A percentile compares a stretch with the other conserved stretches of the same genome.
Conservation (phyloP, 2,113 vertebrate species). For the Osmerus eperlanus region DNA sequence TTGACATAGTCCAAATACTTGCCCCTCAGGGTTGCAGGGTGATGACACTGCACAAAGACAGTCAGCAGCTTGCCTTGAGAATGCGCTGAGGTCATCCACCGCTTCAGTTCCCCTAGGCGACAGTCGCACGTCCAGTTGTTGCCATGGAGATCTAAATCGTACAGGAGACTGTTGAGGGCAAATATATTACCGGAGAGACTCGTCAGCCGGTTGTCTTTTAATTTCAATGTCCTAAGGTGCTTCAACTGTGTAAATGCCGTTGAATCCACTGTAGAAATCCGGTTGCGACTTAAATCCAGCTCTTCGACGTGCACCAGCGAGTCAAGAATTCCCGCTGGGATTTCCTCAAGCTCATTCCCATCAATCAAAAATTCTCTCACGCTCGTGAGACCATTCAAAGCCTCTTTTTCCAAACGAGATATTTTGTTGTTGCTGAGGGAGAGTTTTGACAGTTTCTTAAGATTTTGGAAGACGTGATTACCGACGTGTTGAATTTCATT, state of each 20-base stretch:
- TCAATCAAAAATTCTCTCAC: constrained; percentile 84
- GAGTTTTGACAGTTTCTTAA: constrained; percentile 80
- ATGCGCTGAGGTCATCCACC: constrained; percentile 82
- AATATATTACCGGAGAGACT: constrained; percentile 81
- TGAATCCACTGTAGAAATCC: constrained; percentile 73
- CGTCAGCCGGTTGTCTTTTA: constrained; percentile 83
- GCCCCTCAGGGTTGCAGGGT: constrained; percentile 78
- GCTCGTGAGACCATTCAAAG: constrained; percentile 78
- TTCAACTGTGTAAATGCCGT: constrained; percentile 72
- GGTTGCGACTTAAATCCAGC: constrained; percentile 86
- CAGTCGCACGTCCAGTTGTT: constrained; percentile 96
- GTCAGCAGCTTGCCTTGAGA: constrained; percentile 83
- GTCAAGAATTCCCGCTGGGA: constrained; percentile 79
- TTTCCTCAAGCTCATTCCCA: constrained; percentile 80
- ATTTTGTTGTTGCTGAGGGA: constrained; percentile 85
- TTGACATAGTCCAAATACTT: constrained; percentile 89
- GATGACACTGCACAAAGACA: constrained; percentile 84
- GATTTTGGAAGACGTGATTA: constrained; percentile 81
- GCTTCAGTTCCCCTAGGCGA: constrained; percentile 78
- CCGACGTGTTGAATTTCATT: constrained; percentile 83
- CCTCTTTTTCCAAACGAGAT: constrained; percentile 71
- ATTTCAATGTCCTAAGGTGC: constrained; percentile 79
- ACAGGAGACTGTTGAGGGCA: constrained; percentile 76
- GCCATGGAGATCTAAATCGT: constrained; percentile 84
- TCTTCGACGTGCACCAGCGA: constrained; percentile 80